Base-by-base conservation (phyloP, 2,888 invertebrate species). In the Aphrophora alni region DNA sequence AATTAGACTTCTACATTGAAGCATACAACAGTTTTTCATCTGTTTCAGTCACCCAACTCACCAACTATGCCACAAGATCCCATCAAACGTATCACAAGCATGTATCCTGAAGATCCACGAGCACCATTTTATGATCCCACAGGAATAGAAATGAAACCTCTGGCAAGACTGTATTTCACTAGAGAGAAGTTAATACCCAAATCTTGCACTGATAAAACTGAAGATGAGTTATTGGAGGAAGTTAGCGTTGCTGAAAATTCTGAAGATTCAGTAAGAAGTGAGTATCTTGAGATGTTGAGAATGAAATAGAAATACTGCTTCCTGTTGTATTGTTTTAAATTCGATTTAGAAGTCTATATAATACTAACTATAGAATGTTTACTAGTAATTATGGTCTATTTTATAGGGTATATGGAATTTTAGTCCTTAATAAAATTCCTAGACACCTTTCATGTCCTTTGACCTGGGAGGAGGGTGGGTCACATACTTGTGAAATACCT, bases 101-200 rank as follows among this genome's bases (percentile, higher is more conserved):
- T 93, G 88, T 96, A 94, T 88, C 98, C 98, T 0, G 95, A 96
- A 88, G 96, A 98, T 89, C 94, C 95, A 0, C 91, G 95, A 82
- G 95, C 98, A 0, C 99, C 99, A 0, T 99, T 99, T 89, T 98
- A 96, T 89, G 93, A 95, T 87, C 92, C 94, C 0, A 88, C 90
- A 2, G 90, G 90, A 0, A 86, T 88, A 26, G 91, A 91, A 78
- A 94, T 99, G 91, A 92, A 92, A 51, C 97, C 99, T 0, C 88
- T 99, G 88, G 99, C 98, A 0, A 92, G 90, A 38, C 90, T 99
- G 1, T 93, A 94, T 86, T 90, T 99, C 76, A 92, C 92, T 21
- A 88, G 97, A 80, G 94, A 95, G 51, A 84, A 85, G 74, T 68
- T 86, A 7, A 85, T 85, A 27, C 84, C 83, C 21, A 86, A 86